Evolutionary conservation across 2,113 vertebrate species (phyloP).

Genomic region (Urocolius indicus): DNA sequence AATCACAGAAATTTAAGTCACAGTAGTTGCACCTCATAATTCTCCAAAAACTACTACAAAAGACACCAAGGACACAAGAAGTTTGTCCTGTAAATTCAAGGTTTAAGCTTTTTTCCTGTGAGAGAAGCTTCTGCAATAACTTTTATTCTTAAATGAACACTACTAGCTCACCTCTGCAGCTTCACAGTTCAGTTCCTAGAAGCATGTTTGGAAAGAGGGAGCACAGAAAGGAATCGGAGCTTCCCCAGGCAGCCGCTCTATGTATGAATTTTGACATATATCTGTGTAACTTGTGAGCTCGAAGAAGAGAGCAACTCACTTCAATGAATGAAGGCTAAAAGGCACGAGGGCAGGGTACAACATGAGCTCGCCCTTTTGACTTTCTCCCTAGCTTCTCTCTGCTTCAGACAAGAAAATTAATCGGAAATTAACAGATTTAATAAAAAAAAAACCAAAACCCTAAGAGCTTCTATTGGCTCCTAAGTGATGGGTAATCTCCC

Average conservation of each 20-base stretch:
- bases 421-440: not conserved
- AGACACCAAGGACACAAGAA: not conserved
- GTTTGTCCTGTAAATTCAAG: not conserved
- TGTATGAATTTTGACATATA: not conserved
- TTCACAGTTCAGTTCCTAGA: not conserved
- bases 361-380: not conserved
- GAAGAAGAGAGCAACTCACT: not conserved
- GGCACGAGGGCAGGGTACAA: not conserved
- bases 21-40: not conserved
- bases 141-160: not conserved
- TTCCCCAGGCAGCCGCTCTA: not conserved
- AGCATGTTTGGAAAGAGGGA: not conserved
- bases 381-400: not conserved
- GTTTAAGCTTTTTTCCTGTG: not conserved
- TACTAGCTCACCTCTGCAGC: not conserved
- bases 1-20: not conserved
- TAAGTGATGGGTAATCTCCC: not conserved
- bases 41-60: not conserved
- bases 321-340: not conserved
- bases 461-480: not conserved
- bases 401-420: not conserved
- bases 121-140: not conserved
- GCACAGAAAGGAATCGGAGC: not conserved
- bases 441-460: not conserved
- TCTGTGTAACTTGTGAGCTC: not conserved